Evolutionary conservation across 2,113 vertebrate species (phyloP).

Genomic region (Atrichornis clamosus): DNA sequence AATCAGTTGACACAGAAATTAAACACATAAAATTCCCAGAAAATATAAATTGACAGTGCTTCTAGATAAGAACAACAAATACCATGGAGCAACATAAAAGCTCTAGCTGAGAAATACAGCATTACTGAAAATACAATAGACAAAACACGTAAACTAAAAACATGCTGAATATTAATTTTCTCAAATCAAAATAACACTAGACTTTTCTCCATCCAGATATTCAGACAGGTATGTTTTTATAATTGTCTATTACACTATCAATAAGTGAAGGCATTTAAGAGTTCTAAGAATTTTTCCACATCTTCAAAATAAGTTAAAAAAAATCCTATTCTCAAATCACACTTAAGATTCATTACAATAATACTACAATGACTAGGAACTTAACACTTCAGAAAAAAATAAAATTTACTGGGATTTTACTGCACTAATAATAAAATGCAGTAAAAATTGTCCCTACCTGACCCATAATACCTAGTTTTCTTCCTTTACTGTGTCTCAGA

Average conservation of each 20-base stretch:
- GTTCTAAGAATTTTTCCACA: background rate
- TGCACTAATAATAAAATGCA: background rate
- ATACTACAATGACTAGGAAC: background rate
- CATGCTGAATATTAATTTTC: background rate
- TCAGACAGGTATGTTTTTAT: background rate
- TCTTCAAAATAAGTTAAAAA: background rate
- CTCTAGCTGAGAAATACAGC: background rate
- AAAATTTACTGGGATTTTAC: background rate
- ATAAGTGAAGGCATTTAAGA: background rate
- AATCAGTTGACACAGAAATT: background rate
- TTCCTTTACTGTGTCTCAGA: slow-evolving; percentile 54
- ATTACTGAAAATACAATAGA: background rate
- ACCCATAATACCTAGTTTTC: slow-evolving; percentile 86
- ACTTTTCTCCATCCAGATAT: background rate
- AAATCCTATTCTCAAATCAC: background rate
- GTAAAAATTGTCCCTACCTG: slow-evolving; percentile 73
- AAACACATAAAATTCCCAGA: background rate
- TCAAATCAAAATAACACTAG: background rate
- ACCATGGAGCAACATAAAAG: background rate
- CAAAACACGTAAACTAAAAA: background rate
- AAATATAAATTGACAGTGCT: background rate
- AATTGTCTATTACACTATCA: background rate
- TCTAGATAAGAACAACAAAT: background rate
- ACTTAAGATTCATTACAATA: background rate
- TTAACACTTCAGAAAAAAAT: background rate